phyloP scores from a whole-genome alignment of 2,888 invertebrate species.

The Diarsia brunnea region DNA sequence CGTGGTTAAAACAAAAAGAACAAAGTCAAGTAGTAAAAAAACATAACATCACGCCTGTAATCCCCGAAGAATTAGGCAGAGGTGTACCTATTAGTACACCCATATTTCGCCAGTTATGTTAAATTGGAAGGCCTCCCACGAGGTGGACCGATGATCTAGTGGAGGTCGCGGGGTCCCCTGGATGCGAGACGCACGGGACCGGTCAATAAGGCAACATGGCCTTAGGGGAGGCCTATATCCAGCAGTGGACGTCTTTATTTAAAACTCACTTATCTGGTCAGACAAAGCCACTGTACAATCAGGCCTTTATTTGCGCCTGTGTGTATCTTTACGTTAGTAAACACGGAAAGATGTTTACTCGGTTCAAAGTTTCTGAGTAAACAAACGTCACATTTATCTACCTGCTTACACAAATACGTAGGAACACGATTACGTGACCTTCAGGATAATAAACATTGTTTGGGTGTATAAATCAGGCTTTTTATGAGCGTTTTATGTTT shows the following conservation, averaged over 20 bases:
- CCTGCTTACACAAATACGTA: conserved; percentile 46
- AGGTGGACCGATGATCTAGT: too few species aligned
- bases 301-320: conserved; percentile 6
- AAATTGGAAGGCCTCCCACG: too few species aligned
- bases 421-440: conserved; percentile 12
- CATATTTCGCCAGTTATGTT: too few species aligned
- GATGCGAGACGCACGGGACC: too few species aligned
- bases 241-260: neutral
- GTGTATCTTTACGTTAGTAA: conserved; percentile 11
- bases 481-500: conserved; percentile 22
- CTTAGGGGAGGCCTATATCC: too few species aligned
- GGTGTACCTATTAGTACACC: too few species aligned
- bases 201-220: too few species aligned
- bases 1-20: neutral
- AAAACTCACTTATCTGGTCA: neutral
- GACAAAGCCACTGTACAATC: conserved; percentile 17
- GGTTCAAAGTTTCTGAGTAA: conserved; percentile 36
- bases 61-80: too few species aligned
- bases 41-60: too few species aligned
- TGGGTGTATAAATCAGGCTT: conserved; percentile 14
- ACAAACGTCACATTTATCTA: conserved; percentile 41
- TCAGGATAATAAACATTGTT: conserved; percentile 13
- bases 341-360: conserved; percentile 36
- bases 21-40: neutral
- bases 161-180: too few species aligned